Evolutionary conservation across 1,140 invertebrate genomes (phyloP).

Genomic region (Heterodera carotae): DNA sequence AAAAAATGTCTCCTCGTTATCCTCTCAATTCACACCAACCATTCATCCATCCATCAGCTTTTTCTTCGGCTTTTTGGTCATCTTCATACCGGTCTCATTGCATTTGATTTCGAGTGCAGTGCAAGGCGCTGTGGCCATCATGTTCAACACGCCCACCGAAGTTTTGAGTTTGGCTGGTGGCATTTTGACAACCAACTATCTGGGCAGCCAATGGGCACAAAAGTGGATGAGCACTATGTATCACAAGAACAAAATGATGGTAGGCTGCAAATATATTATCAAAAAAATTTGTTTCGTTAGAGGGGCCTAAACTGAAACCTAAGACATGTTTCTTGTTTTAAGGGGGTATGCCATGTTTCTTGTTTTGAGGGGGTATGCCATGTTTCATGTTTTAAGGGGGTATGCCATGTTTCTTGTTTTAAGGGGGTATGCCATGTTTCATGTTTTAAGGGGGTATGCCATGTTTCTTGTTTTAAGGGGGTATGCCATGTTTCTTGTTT

Average conservation of each 20-base stretch:
- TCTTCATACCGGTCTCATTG: neutral
- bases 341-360: no score
- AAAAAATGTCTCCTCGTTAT: no score
- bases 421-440: no score
- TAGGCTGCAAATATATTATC: no score
- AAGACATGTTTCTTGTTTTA: neutral
- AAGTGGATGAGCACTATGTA: neutral
- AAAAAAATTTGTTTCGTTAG: neutral
- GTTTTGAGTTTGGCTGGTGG: slow-evolving; percentile 20
- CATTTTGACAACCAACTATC: neutral
- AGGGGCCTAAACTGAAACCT: neutral
- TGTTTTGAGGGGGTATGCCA: no score
- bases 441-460: no score
- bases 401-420: no score
- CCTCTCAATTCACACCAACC: no score
- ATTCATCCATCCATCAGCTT: neutral
- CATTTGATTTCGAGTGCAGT: neutral
- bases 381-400: no score
- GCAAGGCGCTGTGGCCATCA: neutral
- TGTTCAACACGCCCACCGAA: slow-evolving; percentile 25
- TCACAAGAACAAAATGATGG: slow-evolving; percentile 22
- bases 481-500: no score
- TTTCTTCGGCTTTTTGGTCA: neutral
- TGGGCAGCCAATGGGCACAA: slow-evolving; percentile 4
- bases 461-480: no score